phyloP scores from a whole-genome alignment of 2,113 vertebrate species.

The Cathartes aura region DNA sequence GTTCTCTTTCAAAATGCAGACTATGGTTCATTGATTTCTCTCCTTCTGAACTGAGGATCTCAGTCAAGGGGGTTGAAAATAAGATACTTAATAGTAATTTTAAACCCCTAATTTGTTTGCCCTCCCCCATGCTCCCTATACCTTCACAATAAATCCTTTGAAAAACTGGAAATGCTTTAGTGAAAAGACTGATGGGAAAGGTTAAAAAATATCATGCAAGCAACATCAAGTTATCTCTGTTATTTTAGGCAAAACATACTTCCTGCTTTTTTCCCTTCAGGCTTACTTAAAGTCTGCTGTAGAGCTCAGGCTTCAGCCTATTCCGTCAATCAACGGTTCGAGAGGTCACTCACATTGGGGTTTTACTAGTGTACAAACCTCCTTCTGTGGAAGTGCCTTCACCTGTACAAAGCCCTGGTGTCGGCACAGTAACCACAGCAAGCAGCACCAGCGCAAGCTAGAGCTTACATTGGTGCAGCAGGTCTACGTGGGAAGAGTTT shows the following conservation, averaged over 20 bases:
- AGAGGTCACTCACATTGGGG: not conserved
- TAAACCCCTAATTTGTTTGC: slow-evolving; percentile 62
- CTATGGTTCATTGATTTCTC: slow-evolving; percentile 56
- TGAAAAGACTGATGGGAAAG: slow-evolving; percentile 54
- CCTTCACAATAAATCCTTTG: slow-evolving; percentile 67
- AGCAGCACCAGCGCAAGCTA: accelerated
- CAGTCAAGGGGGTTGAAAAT: slow-evolving; percentile 56
- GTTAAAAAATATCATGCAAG: slow-evolving; percentile 20
- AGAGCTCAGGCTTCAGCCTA: not conserved
- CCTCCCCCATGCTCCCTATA: slow-evolving; percentile 6
- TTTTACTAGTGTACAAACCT: not conserved
- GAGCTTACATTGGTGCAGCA: not conserved
- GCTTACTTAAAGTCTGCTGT: not conserved
- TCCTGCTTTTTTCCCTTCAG: slow-evolving; percentile 38
- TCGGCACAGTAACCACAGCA: not conserved
- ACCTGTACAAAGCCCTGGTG: not conserved
- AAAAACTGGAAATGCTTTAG: slow-evolving; percentile 42
- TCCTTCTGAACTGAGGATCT: slow-evolving; percentile 50
- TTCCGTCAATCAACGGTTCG: not conserved
- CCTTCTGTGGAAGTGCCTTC: not conserved
- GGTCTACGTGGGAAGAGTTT: not conserved
- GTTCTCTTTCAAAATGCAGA: slow-evolving; percentile 20
- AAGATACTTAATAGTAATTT: slow-evolving; percentile 67
- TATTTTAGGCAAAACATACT: slow-evolving; percentile 56
- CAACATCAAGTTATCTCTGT: slow-evolving; percentile 60